These are phyloP conservation scores for Balaeniceps rex DNA, from an alignment of 2,113 vertebrate genomes.

Conservation along the genomic window DNA sequence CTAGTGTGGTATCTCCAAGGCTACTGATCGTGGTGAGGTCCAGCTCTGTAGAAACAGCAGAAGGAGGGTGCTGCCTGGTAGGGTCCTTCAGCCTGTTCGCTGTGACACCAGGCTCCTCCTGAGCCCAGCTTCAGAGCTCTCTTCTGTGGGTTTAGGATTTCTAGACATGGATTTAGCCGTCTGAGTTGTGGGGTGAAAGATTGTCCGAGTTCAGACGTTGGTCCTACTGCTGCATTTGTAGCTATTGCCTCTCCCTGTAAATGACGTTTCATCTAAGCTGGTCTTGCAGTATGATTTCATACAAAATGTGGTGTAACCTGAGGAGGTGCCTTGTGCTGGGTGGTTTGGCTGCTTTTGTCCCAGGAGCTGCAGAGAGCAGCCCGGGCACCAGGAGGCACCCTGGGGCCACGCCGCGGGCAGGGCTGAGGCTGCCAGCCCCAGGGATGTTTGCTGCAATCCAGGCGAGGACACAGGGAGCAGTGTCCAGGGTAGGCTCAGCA, in stretches of 20 bases:
- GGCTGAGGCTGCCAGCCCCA: neutral
- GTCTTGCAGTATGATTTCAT: neutral
- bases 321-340: neutral
- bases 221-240: neutral
- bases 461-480: neutral
- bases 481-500: neutral
- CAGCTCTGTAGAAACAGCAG: neutral
- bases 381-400: neutral
- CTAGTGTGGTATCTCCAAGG: neutral
- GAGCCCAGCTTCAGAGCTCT: neutral
- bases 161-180: neutral
- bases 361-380: neutral
- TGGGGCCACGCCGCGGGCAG: neutral
- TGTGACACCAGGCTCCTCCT: neutral
- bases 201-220: neutral
- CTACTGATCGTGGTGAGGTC: neutral
- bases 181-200: neutral
- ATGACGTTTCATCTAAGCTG: rapidly evolving
- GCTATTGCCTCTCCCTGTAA: neutral
- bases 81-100: neutral
- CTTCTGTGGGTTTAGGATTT: neutral
- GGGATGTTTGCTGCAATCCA: neutral
- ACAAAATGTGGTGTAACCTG: rapidly evolving
- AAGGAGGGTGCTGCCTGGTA: neutral
- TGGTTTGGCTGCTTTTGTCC: neutral